Conservation (phyloP, 2,888 invertebrate genomes). For the Meiosimyza decipiens region DNA sequence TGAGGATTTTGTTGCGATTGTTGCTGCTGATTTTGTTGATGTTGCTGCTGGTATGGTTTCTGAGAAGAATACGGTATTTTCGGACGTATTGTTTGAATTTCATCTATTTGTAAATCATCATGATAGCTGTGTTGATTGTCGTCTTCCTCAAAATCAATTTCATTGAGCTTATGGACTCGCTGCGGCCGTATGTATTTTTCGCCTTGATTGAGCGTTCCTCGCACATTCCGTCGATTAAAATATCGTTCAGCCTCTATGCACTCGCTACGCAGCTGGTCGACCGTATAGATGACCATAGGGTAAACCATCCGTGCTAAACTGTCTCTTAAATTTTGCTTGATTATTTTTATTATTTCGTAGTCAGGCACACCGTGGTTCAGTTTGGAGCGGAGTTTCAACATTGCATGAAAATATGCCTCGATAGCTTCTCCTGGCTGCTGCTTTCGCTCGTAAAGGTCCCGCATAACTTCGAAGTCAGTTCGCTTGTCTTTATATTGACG, state of each 20-base stretch:
- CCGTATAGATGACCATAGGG: constrained; percentile 13
- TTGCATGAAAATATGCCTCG: constrained; percentile 10
- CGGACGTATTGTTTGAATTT: background rate
- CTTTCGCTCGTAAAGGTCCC: background rate
- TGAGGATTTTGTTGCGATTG: no score
- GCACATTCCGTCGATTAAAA: background rate
- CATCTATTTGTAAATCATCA: background rate
- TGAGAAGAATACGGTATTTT: no score
- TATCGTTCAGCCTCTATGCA: constrained; percentile 16
- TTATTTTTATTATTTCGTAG: constrained; percentile 15
- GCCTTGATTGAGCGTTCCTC: no score
- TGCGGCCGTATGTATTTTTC: no score
- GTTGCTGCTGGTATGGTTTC: no score
- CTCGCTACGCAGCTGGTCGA: constrained; percentile 28
- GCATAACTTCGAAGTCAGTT: constrained; percentile 2
- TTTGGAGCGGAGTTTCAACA: constrained; percentile 14
- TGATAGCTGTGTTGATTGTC: background rate
- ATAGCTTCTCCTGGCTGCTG: background rate
- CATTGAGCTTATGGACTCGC: no score
- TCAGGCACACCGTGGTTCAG: constrained; percentile 6
- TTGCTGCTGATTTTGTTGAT: no score
- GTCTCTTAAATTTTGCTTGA: constrained; percentile 17
- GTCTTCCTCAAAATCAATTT: background rate
- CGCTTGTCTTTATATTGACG: background rate
- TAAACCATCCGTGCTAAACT: constrained; percentile 12